Conservation (phyloP, 1,140 invertebrate genomes). For the Drosophila tristis region DNA sequence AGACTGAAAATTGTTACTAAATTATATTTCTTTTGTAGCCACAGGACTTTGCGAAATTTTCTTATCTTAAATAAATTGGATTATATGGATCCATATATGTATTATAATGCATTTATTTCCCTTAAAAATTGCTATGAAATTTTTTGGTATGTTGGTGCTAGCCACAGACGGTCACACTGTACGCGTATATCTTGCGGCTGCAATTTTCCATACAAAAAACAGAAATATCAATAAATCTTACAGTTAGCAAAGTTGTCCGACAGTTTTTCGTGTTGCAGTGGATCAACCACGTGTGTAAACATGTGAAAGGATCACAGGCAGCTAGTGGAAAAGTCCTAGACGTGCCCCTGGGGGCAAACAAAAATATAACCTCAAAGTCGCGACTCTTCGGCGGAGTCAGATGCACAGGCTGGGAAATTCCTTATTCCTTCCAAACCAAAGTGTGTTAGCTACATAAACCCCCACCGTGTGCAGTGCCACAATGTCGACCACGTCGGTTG, state of each 20-base stretch:
- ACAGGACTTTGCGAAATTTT: no score
- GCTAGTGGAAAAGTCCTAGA: constrained; percentile 1
- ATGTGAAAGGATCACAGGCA: background rate
- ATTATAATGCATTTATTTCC: no score
- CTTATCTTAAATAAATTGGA: no score
- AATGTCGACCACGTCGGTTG: constrained; percentile 85
- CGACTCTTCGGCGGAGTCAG: constrained; percentile 10
- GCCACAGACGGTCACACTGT: constrained; percentile 11
- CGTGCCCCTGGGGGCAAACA: constrained; percentile 16
- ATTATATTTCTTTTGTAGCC: no score
- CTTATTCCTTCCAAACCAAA: constrained; percentile 10
- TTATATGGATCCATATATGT: no score
- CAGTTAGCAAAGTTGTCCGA: background rate
- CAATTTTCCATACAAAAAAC: constrained; percentile 11
- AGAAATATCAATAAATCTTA: background rate
- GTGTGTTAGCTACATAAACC: background rate
- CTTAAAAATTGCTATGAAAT: no score
- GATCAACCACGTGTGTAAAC: background rate
- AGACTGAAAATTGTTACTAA: no score
- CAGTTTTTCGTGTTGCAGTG: background rate
- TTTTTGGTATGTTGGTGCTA: background rate
- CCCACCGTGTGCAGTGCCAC: constrained; percentile 19
- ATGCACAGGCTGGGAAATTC: constrained; percentile 57
- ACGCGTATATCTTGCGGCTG: constrained; percentile 18
- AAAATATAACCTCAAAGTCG: constrained; percentile 43